Conservation (phyloP, 2,113 vertebrate species). For the Eretmochelys imbricata region DNA sequence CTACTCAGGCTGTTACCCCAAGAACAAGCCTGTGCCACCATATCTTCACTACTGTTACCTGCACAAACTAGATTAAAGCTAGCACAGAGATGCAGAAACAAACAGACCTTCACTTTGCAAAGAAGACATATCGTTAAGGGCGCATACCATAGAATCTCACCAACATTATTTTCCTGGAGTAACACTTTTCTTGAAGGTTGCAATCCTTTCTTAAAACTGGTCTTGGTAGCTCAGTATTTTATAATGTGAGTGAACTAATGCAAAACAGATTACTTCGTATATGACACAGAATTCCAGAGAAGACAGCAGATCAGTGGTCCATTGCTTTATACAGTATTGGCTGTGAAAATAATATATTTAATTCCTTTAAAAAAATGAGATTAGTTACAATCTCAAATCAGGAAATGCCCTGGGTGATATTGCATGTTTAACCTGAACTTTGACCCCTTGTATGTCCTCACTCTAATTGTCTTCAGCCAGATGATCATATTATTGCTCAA, state of each 20-base stretch:
- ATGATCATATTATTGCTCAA: not conserved
- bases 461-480: not conserved
- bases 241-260: not conserved
- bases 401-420: constrained; percentile 36
- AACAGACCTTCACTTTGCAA: not conserved
- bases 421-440: constrained; percentile 51
- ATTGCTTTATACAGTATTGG: not conserved
- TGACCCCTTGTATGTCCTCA: constrained; percentile 43
- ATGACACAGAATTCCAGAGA: not conserved
- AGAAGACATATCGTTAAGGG: not conserved
- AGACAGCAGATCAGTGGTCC: not conserved
- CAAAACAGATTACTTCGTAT: fast-evolving
- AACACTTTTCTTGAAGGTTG: not conserved
- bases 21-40: not conserved
- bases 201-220: not conserved
- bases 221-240: not conserved
- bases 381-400: not conserved
- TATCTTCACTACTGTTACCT: not conserved
- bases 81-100: not conserved
- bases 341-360: not conserved
- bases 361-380: not conserved
- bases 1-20: not conserved
- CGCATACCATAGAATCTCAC: not conserved
- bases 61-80: not conserved
- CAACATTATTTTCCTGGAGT: not conserved